Conservation (phyloP, 2,113 vertebrate species). For the Rhodinocichla rosea region DNA sequence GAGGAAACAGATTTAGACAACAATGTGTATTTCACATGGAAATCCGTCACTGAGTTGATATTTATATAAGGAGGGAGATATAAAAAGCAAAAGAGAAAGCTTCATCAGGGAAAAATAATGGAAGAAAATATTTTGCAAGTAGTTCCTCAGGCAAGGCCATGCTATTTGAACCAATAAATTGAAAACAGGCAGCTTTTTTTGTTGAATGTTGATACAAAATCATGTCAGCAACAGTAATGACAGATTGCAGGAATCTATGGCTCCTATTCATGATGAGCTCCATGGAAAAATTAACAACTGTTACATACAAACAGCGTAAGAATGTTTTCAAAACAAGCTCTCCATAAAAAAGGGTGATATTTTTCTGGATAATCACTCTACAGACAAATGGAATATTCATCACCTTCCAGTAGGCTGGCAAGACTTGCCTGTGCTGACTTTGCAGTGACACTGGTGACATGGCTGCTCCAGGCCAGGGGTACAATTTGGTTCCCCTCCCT, state of each 20-base stretch:
- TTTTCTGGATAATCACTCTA: slow-evolving; percentile 28
- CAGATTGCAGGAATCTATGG: slow-evolving; percentile 39
- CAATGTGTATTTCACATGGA: neutral
- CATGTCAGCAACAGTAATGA: slow-evolving; percentile 44
- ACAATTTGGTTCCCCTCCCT: neutral
- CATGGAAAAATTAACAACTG: slow-evolving; percentile 56
- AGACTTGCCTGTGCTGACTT: neutral
- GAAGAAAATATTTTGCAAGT: neutral
- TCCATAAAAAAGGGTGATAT: neutral
- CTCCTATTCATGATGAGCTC: slow-evolving; percentile 30
- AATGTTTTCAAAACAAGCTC: slow-evolving; percentile 51
- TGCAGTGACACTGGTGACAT: neutral
- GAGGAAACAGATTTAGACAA: neutral
- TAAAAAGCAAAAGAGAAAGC: neutral
- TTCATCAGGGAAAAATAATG: neutral
- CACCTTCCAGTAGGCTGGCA: neutral
- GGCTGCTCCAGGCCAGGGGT: neutral
- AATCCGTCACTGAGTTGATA: neutral
- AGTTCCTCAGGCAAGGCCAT: slow-evolving; percentile 22
- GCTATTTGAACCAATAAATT: slow-evolving; percentile 14
- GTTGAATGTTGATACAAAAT: slow-evolving; percentile 34
- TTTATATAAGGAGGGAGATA: neutral
- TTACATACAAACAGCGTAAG: slow-evolving; percentile 8
- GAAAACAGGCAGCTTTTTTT: slow-evolving; percentile 12
- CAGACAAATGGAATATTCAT: slow-evolving; percentile 16